Evolutionary conservation across 2,113 vertebrate species (phyloP).

Genomic region (Tylochromis polylepis): DNA sequence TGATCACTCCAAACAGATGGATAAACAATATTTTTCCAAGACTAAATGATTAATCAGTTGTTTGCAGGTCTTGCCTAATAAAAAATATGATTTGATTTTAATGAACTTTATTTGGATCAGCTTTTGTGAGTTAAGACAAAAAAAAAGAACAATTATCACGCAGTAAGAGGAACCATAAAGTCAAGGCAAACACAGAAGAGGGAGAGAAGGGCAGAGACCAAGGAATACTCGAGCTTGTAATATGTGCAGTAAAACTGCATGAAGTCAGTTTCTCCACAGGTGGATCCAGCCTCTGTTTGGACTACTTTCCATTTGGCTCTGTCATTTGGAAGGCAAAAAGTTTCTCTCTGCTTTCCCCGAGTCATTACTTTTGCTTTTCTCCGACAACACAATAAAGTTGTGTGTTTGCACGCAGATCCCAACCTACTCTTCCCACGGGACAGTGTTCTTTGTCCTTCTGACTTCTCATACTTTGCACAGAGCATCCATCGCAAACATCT

Average conservation of each 20-base stretch:
- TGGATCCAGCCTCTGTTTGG: background rate
- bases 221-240: background rate
- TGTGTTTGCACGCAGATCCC: background rate
- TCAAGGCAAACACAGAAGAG: background rate
- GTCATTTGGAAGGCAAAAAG: background rate
- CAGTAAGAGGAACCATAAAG: background rate
- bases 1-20: background rate
- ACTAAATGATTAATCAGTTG: too few relatives aligned
- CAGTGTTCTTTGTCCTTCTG: background rate
- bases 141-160: background rate
- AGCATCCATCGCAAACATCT: background rate
- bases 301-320: conserved; percentile 19
- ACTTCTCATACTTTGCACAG: background rate
- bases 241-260: background rate
- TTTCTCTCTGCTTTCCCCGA: background rate
- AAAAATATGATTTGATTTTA: background rate
- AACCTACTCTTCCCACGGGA: background rate
- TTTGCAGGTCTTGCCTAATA: background rate
- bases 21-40: background rate
- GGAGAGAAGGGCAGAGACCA: background rate
- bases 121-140: background rate
- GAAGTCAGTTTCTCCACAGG: conserved; percentile 45
- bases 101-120: background rate
- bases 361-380: background rate
- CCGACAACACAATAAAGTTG: background rate